phyloP scores from a whole-genome alignment of 2,888 invertebrate species.

The Crossocerus cetratus region DNA sequence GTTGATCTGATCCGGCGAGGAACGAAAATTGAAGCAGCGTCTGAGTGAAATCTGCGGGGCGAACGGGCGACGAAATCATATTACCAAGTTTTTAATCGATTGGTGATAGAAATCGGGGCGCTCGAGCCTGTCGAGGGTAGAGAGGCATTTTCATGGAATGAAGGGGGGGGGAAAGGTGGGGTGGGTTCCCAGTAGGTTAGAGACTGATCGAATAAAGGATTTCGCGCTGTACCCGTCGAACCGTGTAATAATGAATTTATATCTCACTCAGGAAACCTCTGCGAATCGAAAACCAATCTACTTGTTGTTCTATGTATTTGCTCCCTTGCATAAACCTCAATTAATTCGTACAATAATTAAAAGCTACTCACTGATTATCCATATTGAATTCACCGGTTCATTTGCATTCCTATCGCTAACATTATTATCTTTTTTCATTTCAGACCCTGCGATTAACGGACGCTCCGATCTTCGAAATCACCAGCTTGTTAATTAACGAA shows the following conservation, averaged over 20 bases:
- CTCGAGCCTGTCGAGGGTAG: not conserved
- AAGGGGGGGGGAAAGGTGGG: slow-evolving; percentile 21
- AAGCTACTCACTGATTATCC: too few species aligned
- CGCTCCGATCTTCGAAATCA: slow-evolving; percentile 84
- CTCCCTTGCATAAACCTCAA: not conserved
- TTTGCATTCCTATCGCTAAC: slow-evolving; percentile 6
- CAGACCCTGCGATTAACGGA: slow-evolving; percentile 85
- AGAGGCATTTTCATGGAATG: slow-evolving; percentile 12
- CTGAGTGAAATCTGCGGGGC: not conserved
- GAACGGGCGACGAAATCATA: slow-evolving; percentile 57
- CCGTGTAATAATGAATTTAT: slow-evolving; percentile 68
- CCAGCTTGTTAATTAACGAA: slow-evolving; percentile 82
- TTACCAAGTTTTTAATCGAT: slow-evolving; percentile 73
- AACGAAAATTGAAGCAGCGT: not conserved
- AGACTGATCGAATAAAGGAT: slow-evolving; percentile 50
- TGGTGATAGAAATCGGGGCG: slow-evolving; percentile 48
- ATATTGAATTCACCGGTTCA: not conserved
- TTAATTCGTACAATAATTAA: too few species aligned
- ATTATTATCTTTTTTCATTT: slow-evolving; percentile 60
- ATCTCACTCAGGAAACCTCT: slow-evolving; percentile 44
- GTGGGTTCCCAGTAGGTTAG: slow-evolving; percentile 28
- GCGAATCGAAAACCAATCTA: slow-evolving; percentile 12
- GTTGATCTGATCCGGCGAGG: not conserved
- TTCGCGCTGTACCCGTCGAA: slow-evolving; percentile 53
- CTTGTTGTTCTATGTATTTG: slow-evolving; percentile 22